These are phyloP conservation scores for Girardinichthys multiradiatus DNA, from an alignment of 2,113 vertebrate genomes.

Conservation along the genomic window DNA sequence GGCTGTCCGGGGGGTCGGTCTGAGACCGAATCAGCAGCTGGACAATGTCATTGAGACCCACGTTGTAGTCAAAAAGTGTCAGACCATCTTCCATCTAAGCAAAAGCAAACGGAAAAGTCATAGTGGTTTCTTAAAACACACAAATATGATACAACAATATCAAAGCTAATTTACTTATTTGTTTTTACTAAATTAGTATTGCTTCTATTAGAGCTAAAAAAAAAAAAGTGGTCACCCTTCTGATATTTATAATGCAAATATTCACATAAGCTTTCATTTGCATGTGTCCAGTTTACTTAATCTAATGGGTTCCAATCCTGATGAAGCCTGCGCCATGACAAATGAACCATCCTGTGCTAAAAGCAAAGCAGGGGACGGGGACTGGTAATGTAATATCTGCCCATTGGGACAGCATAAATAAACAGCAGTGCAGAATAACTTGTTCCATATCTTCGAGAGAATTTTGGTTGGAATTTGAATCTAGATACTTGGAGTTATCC, in stretches of 20 bases:
- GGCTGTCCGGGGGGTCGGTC: slow-evolving; percentile 84
- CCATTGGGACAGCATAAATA: too few species aligned
- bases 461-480: too few species aligned
- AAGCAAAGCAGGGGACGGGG: too few species aligned
- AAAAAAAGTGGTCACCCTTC: neutral
- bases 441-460: too few species aligned
- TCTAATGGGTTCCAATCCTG: slow-evolving; percentile 3
- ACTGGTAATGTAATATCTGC: too few species aligned
- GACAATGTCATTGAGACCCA: slow-evolving; percentile 97
- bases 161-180: too few species aligned
- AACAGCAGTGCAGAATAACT: too few species aligned
- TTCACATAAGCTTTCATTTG: neutral
- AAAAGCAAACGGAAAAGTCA: slow-evolving; percentile 8
- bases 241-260: neutral
- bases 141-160: neutral
- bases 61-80: slow-evolving; percentile 97
- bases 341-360: slow-evolving; percentile 10
- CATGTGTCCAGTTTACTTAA: slow-evolving; percentile 1
- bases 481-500: too few species aligned
- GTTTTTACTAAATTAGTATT: neutral
- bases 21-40: slow-evolving; percentile 95
- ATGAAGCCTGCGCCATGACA: slow-evolving; percentile 10
- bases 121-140: slow-evolving; percentile 12
- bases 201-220: neutral
- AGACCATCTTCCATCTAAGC: slow-evolving; percentile 96